Evolutionary conservation across 2,113 vertebrate genomes (phyloP).

Genomic region (Amazona guildingii): DNA sequence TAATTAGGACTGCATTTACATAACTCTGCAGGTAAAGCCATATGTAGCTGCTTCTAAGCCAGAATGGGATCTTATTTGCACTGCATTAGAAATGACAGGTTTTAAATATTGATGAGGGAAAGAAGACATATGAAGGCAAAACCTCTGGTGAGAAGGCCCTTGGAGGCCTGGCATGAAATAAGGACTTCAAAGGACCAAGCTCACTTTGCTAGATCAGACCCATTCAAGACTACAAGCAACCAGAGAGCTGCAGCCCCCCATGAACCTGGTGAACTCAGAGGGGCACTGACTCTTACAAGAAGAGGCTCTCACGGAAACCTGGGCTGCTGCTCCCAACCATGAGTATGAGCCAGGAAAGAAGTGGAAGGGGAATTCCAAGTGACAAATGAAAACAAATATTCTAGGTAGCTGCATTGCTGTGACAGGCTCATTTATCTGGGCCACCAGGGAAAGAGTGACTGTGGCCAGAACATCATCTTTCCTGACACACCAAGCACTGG

Average conservation of each 20-base stretch:
- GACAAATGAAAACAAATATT: slow-evolving; percentile 46
- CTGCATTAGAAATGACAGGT: slow-evolving; percentile 24
- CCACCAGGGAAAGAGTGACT: neutral
- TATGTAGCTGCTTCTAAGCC: neutral
- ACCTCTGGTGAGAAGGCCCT: neutral
- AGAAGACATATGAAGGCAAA: slow-evolving; percentile 12
- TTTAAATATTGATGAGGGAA: slow-evolving; percentile 44
- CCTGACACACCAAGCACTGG: neutral
- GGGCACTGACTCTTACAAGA: neutral
- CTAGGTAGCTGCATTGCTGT: neutral
- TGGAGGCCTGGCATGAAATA: neutral
- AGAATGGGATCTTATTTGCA: neutral
- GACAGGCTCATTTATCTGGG: slow-evolving; percentile 34
- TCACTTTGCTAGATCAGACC: neutral
- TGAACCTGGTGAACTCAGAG: fast-evolving
- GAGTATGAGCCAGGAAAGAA: neutral
- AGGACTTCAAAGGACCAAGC: slow-evolving; percentile 20
- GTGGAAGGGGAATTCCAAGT: neutral
- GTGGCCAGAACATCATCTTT: slow-evolving; percentile 35
- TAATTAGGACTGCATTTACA: slow-evolving; percentile 48
- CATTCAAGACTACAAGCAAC: neutral
- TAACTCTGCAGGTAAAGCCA: slow-evolving; percentile 36
- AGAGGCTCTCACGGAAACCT: neutral
- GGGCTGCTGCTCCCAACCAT: neutral
- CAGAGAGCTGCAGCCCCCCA: neutral